Percentiles rank a stretch among this genome's conserved stretches.
Conservation (phyloP, 1,140 invertebrate genomes). For the Tribolium madens region DNA sequence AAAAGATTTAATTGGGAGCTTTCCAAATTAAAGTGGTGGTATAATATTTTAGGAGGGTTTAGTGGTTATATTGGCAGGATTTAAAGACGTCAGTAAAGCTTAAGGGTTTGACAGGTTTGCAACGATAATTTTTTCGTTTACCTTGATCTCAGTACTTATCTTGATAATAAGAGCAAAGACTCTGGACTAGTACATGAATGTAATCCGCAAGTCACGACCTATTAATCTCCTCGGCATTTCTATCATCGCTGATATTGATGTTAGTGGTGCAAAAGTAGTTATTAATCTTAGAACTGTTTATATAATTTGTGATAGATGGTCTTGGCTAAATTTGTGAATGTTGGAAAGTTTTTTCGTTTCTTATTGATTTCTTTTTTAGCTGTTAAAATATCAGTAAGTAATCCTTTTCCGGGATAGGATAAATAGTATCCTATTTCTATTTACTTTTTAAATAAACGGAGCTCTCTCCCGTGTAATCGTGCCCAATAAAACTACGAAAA, state of each 20-base stretch:
- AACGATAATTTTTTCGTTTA: conserved; percentile 8
- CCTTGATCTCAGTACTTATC: conserved; percentile 22
- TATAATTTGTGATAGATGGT: conserved; percentile 18
- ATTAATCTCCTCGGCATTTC: conserved; percentile 11
- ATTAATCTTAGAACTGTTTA: conserved; percentile 33
- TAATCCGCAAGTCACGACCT: conserved; percentile 31
- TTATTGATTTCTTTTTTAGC: neutral
- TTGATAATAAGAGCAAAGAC: conserved; percentile 21
- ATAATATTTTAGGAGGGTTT: neutral
- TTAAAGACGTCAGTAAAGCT: neutral
- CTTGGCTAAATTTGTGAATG: neutral
- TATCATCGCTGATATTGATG: conserved; percentile 32
- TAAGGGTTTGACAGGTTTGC: neutral
- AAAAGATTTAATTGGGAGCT: neutral
- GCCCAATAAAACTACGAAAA: neutral
- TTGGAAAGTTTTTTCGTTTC: neutral
- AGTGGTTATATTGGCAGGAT: neutral
- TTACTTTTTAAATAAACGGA: neutral
- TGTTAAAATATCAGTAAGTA: neutral
- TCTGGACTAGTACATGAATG: conserved; percentile 11
- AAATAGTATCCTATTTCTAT: neutral
- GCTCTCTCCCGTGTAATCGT: neutral
- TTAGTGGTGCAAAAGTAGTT: conserved; percentile 34
- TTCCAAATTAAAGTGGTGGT: neutral
- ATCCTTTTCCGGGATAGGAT: neutral